Conservation (phyloP, 2,797 vertebrate species). For the Pangasius sanitwongsei region DNA sequence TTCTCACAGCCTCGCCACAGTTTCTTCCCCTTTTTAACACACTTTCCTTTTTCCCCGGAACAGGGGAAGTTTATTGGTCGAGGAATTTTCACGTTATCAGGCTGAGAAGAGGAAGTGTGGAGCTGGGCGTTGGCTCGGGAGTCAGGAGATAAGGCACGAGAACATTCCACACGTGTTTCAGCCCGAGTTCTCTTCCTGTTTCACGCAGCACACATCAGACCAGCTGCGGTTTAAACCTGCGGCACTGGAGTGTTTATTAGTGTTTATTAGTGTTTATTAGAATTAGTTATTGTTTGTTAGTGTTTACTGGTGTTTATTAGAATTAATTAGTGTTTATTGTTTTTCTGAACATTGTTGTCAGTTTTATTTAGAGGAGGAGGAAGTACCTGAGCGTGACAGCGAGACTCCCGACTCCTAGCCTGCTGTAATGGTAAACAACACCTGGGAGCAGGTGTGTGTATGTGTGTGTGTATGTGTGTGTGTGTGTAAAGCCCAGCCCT, state of each 20-base stretch:
- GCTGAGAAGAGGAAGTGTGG: constrained; percentile 66
- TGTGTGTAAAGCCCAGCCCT: constrained; percentile 15
- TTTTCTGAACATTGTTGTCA: background rate
- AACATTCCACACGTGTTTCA: constrained; percentile 75
- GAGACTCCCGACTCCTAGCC: background rate
- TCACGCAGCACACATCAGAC: background rate
- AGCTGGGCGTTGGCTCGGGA: constrained; percentile 58
- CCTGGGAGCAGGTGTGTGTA: constrained; percentile 41
- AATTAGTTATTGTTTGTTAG: background rate
- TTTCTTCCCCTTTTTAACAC: constrained; percentile 11
- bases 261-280: background rate
- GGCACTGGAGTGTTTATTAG: background rate
- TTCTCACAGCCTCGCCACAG: background rate
- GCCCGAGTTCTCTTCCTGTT: constrained; percentile 55
- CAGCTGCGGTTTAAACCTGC: background rate
- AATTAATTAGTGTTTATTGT: background rate
- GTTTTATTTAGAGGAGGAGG: background rate
- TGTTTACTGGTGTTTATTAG: no score
- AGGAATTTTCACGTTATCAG: constrained; percentile 70
- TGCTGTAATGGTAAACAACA: constrained; percentile 36
- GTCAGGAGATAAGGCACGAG: constrained; percentile 68
- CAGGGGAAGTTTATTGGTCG: constrained; percentile 54
- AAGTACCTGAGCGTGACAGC: background rate
- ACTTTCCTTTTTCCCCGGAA: constrained; percentile 26
- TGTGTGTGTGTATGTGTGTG: constrained; percentile 36